These are phyloP conservation scores for Sceloporus undulatus DNA, from an alignment of 2,113 vertebrate species.

Conservation along the genomic window DNA sequence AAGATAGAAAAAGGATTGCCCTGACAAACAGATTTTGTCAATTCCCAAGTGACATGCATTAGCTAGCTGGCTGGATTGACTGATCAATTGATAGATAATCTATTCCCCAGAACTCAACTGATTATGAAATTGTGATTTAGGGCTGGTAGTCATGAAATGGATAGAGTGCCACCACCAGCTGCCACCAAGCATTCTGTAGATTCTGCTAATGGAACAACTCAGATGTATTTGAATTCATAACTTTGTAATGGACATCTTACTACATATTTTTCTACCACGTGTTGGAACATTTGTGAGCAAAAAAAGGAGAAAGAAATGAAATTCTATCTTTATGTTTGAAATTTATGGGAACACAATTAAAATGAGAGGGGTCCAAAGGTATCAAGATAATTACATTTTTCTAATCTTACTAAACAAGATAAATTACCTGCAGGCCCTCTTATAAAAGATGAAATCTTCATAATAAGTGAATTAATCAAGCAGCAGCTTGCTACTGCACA, in stretches of 20 bases:
- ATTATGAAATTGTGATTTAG: slow-evolving; percentile 39
- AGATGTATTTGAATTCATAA: slow-evolving; percentile 74
- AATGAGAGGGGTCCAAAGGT: slow-evolving; percentile 94
- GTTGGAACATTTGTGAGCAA: slow-evolving; percentile 82
- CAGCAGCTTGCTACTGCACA: slow-evolving; percentile 89
- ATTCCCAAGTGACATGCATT: neutral
- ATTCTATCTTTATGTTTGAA: slow-evolving; percentile 85
- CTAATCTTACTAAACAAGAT: slow-evolving; percentile 97
- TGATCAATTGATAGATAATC: neutral
- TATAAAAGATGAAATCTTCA: slow-evolving; percentile 99
- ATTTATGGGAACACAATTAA: slow-evolving; percentile 90
- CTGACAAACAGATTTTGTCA: no score
- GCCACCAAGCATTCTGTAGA: slow-evolving; percentile 45
- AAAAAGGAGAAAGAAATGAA: slow-evolving; percentile 58
- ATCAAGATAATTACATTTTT: slow-evolving; percentile 99
- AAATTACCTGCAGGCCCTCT: slow-evolving; percentile 99
- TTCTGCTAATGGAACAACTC: slow-evolving; percentile 60
- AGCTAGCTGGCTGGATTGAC: neutral
- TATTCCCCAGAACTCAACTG: slow-evolving; percentile 45
- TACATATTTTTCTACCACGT: slow-evolving; percentile 82
- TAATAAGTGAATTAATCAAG: slow-evolving; percentile 99
- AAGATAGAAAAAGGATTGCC: no score
- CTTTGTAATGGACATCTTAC: slow-evolving; percentile 77
- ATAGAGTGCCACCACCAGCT: neutral
- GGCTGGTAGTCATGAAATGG: slow-evolving; percentile 42